A percentile compares a stretch with the other conserved stretches of the same genome.
Conservation (phyloP, 2,113 vertebrate genomes). For the Eleginops maclovinus region DNA sequence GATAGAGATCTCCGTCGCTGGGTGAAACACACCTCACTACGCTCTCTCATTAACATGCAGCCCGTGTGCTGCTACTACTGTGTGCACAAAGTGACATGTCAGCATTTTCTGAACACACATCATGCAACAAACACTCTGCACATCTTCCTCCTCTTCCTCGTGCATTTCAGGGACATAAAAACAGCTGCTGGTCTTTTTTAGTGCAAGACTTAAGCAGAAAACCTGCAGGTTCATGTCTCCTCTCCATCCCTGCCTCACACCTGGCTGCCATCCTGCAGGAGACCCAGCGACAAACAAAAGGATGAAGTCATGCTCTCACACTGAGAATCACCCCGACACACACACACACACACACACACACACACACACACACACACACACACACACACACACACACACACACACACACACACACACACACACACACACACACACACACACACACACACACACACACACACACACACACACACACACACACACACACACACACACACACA, state of each 20-base stretch:
- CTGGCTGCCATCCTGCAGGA: too few relatives aligned
- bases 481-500: neutral
- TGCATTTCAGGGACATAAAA: neutral
- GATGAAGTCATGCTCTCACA: slow-evolving; percentile 61
- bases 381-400: neutral
- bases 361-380: slow-evolving; percentile 21
- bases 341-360: slow-evolving; percentile 22
- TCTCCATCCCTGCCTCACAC: slow-evolving; percentile 2
- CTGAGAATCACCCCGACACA: slow-evolving; percentile 16
- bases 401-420: too few relatives aligned
- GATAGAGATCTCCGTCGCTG: slow-evolving; percentile 25
- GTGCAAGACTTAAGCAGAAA: neutral
- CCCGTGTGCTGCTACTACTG: slow-evolving; percentile 7
- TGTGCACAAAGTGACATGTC: slow-evolving; percentile 61
- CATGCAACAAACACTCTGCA: slow-evolving; percentile 3
- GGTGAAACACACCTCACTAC: too few relatives aligned
- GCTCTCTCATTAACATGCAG: slow-evolving; percentile 65
- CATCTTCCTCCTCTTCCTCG: neutral
- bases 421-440: too few relatives aligned
- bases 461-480: too few relatives aligned
- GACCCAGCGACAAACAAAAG: slow-evolving; percentile 45
- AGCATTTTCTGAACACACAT: slow-evolving; percentile 66
- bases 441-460: slow-evolving; percentile 26
- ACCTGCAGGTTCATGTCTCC: neutral
- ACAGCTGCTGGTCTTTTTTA: neutral